These are phyloP conservation scores for Hololepta plana DNA, from an alignment of 2,888 invertebrate species.

Conservation along the genomic window DNA sequence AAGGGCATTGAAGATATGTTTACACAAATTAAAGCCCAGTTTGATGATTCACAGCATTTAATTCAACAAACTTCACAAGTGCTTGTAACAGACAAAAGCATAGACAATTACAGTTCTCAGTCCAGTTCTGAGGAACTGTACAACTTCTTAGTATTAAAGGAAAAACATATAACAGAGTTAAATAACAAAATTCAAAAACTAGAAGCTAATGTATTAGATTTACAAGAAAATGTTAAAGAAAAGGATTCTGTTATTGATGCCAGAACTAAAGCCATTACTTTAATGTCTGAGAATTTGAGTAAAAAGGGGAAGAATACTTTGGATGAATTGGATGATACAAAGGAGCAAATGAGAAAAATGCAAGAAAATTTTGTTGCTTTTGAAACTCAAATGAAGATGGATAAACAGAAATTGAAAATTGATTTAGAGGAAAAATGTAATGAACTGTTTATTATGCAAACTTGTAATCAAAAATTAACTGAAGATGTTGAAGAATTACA, in stretches of 20 bases:
- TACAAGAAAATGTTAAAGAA: slow-evolving; percentile 66
- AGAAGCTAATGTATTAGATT: slow-evolving; percentile 59
- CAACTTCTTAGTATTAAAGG: slow-evolving; percentile 36
- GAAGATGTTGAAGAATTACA: slow-evolving; percentile 34
- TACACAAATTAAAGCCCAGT: slow-evolving; percentile 32
- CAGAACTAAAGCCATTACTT: slow-evolving; percentile 57
- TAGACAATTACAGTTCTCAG: slow-evolving; percentile 20
- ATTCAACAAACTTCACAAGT: slow-evolving; percentile 13
- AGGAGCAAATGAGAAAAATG: slow-evolving; percentile 64
- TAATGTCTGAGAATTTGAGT: slow-evolving; percentile 55
- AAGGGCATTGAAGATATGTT: slow-evolving; percentile 34
- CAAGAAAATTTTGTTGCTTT: slow-evolving; percentile 56
- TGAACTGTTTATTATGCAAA: too few species aligned
- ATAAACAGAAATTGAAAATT: slow-evolving; percentile 27
- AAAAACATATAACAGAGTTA: slow-evolving; percentile 44
- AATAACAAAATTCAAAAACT: slow-evolving; percentile 50
- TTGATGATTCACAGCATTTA: slow-evolving; percentile 30
- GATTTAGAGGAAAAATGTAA: slow-evolving; percentile 36
- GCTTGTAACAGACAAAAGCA: slow-evolving; percentile 12
- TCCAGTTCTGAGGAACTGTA: slow-evolving; percentile 23
- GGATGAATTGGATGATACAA: slow-evolving; percentile 58
- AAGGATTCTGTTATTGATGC: slow-evolving; percentile 71
- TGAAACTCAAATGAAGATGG: slow-evolving; percentile 52
- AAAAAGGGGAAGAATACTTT: slow-evolving; percentile 54
- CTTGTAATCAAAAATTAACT: slow-evolving; percentile 37